Conservation (phyloP, 2,113 vertebrate genomes). For the Aptenodytes patagonicus region DNA sequence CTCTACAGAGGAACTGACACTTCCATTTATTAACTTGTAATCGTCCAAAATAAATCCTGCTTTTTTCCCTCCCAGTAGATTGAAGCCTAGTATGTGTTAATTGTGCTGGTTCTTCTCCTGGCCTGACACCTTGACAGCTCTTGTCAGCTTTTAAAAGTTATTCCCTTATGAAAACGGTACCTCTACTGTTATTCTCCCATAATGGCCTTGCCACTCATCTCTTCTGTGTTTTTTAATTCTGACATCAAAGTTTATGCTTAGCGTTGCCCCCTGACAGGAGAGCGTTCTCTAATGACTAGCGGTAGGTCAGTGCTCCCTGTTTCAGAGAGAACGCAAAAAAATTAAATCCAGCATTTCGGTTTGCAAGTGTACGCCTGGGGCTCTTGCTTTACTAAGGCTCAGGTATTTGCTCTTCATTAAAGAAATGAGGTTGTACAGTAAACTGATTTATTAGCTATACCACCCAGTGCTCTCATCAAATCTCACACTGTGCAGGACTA, state of each 20-base stretch:
- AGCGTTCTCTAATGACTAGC: background rate
- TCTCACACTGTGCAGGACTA: conserved; percentile 9
- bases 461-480: conserved; percentile 1
- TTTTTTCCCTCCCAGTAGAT: background rate
- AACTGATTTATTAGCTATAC: conserved; percentile 34
- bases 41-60: conserved; percentile 57
- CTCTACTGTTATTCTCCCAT: background rate
- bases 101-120: conserved; percentile 39
- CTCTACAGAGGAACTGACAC: background rate
- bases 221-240: background rate
- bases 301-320: background rate
- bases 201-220: conserved; percentile 23
- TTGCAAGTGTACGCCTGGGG: background rate
- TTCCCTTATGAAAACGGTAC: background rate
- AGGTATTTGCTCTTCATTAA: conserved; percentile 33
- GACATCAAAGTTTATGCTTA: background rate
- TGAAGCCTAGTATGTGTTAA: conserved; percentile 48
- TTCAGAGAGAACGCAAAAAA: background rate
- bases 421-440: conserved; percentile 32
- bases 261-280: background rate
- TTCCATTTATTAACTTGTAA: conserved; percentile 64
- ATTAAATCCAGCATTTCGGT: background rate
- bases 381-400: background rate
- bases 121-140: conserved; percentile 55
- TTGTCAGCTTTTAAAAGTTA: conserved; percentile 51